Base-by-base conservation (phyloP, 2,797 vertebrate genomes). In the Hypotaenidia philippensis region DNA sequence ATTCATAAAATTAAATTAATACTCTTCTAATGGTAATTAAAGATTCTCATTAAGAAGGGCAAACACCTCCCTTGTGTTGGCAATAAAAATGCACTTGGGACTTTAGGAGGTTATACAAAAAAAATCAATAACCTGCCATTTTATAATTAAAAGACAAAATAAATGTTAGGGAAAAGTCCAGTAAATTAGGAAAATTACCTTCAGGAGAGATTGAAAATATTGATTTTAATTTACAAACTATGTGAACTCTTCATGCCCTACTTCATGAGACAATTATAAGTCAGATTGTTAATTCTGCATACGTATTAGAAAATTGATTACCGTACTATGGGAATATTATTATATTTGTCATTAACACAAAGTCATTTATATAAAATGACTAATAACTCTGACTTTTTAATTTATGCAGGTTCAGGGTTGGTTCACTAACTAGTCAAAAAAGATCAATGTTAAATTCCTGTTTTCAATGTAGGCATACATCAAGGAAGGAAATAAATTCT, bases 181-280 rank as follows among this genome's bases (percentile, higher is more conserved):
- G 97, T 98, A 98, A 99, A 99, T 99, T 99, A 99, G 97, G 98
- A 98, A 99, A 99, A 99, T 97, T 97, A 98, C 98, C 97, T 98
- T 98, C 97, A 98, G 97, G 95, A 98, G 98, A 98, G 98, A 99
- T 98, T 98, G 98, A 98, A 99, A 99, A 97, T 99, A 99, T 99
- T 98, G 98, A 99, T 99, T 99, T 98, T 98, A 98, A 99, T 99
- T 98, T 98, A 98, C 96, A 98, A 99, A 98, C 98, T 98, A 98
- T 98, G 98, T 98, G 98, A 97, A 98, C 97, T 98, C 98, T 98
- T 98, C 96, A 97, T 97, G 98, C 97, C 98, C 98, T 97, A 97
- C 95, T 97, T 97, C 93, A 97, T 97, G 97, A 98, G 97, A 98
- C 98, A 98, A 98, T 98, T 98, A 98, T 97, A 98, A 97, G 91